Evolutionary conservation across 1,140 invertebrate genomes (phyloP).

Genomic region (Papilio xuthus): DNA sequence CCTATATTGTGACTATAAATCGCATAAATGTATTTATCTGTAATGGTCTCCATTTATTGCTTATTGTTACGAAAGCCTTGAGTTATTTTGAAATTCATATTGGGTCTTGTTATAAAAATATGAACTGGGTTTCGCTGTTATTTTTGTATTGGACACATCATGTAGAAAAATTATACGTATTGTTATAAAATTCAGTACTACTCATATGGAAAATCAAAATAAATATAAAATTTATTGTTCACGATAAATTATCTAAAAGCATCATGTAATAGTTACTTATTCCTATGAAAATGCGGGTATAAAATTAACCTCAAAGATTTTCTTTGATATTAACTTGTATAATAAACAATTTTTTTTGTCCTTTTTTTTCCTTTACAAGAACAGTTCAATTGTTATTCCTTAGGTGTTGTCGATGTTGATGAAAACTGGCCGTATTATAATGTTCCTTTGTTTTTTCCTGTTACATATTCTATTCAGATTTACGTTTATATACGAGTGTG

Average conservation of each 20-base stretch:
- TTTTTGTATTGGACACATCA: neutral
- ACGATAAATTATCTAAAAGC: neutral
- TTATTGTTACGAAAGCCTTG: neutral
- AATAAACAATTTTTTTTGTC: too few species aligned
- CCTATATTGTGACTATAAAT: neutral
- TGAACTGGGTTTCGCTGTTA: neutral
- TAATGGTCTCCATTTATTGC: slow-evolving; percentile 8
- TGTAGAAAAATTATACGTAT: slow-evolving; percentile 7
- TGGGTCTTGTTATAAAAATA: slow-evolving; percentile 8
- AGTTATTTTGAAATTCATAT: slow-evolving; percentile 14
- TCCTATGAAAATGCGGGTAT: neutral
- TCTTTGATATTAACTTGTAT: too few species aligned
- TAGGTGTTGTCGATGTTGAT: neutral
- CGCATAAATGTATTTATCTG: neutral
- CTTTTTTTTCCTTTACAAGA: neutral
- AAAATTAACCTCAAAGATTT: neutral
- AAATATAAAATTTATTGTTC: neutral
- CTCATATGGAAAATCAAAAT: neutral
- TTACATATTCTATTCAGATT: neutral
- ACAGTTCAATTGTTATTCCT: neutral
- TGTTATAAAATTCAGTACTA: neutral
- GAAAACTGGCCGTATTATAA: neutral
- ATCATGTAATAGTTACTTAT: neutral
- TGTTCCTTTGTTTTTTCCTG: neutral
- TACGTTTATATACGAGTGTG: neutral